Conservation (phyloP, 2,888 invertebrate species). For the Acleris literana region DNA sequence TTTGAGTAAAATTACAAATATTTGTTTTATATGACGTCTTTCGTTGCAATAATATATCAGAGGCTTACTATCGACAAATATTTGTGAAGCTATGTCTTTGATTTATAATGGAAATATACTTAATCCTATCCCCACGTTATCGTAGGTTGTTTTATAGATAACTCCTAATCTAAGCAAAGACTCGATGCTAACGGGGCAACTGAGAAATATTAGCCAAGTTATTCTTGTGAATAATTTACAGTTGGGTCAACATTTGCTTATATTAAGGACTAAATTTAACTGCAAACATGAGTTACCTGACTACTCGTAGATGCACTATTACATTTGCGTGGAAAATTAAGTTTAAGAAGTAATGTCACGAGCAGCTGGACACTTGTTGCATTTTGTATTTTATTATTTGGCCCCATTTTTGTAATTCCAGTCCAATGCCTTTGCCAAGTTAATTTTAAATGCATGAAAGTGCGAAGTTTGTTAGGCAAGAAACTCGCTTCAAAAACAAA, state of each 20-base stretch:
- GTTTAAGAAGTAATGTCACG: too few species aligned
- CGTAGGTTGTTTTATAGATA: constrained; percentile 56
- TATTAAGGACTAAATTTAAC: constrained; percentile 24
- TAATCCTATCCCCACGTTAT: constrained; percentile 57
- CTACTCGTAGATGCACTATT: not conserved
- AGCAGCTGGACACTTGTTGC: too few species aligned
- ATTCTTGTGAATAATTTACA: constrained; percentile 34
- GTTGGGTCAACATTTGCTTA: constrained; percentile 32
- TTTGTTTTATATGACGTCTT: not conserved
- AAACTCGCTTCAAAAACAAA: constrained; percentile 1
- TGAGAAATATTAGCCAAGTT: constrained; percentile 56
- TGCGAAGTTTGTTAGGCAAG: not conserved
- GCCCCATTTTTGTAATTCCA: not conserved
- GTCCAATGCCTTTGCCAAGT: not conserved
- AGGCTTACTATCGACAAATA: constrained; percentile 27
- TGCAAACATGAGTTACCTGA: constrained; percentile 24
- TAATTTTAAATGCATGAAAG: constrained; percentile 3
- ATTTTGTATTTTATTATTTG: too few species aligned
- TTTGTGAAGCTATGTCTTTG: constrained; percentile 35
- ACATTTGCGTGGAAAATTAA: constrained; percentile 10
- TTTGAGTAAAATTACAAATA: not conserved
- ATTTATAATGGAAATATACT: constrained; percentile 66
- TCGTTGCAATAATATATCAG: constrained; percentile 13
- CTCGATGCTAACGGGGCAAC: constrained; percentile 47
- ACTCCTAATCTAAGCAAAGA: constrained; percentile 54